Base-by-base conservation (phyloP, 2,113 vertebrate species). In the Anhinga anhinga region DNA sequence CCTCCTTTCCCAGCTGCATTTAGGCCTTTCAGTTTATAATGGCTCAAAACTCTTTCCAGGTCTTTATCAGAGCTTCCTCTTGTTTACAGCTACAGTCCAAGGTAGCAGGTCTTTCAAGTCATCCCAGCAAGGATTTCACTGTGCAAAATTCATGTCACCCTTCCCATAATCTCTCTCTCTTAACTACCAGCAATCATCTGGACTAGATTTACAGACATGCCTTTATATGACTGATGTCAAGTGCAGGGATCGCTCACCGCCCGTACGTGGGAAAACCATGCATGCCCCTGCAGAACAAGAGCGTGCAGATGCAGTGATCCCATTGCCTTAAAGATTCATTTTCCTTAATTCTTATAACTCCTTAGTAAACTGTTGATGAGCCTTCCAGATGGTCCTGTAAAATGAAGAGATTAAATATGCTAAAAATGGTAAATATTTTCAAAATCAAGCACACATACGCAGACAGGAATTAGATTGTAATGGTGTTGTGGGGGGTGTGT, bases 1-100 rank as follows among this genome's bases (percentile, higher is more conserved):
- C 19, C 80, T 93, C 52, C 2, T 88, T 83, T 91, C 69, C 92
- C 92, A 95, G 83, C 82, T 96, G 65, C 49, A 47, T 74, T 59
- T 71, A 34, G 77, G 27, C 34, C 65, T 76, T 92, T 76, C 13
- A 2, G 17, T 40, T 84, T 44, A 59, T 59, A 71, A 81, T 11
- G 44, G 15, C 88, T 90, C 78, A 29, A 77, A 88, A 78, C 10
- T 49, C 79, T 76, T 81, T 27, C 67, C 59, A 53, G 44, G 69
- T 34, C 72, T 95, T 92, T 78, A 47, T 71, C 3, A 3, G 80
- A 74, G 44, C 86, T 89, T 90, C 55, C 26, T 45, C 61, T 67
- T 70, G 10, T 88, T 95, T 53, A n/a, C 58, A 62, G 55, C 38
- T 86, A 4, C 23, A 13, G 21, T 1, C 30, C 30, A 44, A 86